phyloP scores from a whole-genome alignment of 2,113 vertebrate genomes.

The Pristiophorus japonicus region DNA sequence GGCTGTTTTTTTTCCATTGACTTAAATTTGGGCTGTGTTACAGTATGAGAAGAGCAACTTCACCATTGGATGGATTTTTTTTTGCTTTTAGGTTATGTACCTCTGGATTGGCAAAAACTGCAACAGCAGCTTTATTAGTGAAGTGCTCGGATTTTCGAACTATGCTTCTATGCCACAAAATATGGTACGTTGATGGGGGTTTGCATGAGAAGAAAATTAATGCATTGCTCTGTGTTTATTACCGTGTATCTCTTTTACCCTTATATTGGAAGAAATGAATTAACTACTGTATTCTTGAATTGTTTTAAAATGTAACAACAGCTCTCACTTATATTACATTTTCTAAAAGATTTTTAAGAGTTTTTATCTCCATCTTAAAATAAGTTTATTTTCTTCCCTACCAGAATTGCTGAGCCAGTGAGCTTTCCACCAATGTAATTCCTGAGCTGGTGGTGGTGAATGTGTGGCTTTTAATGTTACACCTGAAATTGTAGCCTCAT shows the following conservation, averaged over 20 bases:
- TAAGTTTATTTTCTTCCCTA: no score
- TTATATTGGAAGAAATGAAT: neutral
- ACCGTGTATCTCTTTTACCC: neutral
- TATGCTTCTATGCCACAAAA: slow-evolving; percentile 77
- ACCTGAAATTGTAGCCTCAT: neutral
- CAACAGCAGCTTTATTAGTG: slow-evolving; percentile 75
- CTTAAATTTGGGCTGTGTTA: neutral
- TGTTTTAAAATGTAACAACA: neutral
- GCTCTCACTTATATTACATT: neutral
- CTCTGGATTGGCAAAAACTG: slow-evolving; percentile 88
- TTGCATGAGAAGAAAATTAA: neutral
- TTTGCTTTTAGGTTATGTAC: slow-evolving; percentile 70
- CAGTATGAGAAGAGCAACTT: neutral
- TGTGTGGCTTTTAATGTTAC: neutral
- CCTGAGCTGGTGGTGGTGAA: neutral
- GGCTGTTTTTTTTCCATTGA: neutral
- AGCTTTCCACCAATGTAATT: neutral
- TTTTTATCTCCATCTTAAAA: neutral
- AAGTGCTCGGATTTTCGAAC: slow-evolving; percentile 83
- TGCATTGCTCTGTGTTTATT: neutral
- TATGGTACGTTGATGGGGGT: slow-evolving; percentile 66
- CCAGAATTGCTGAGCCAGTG: neutral
- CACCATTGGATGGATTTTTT: neutral
- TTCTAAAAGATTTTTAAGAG: neutral
- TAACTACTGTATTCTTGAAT: neutral